These are phyloP conservation scores for Bombus superbus DNA, from an alignment of 1,140 invertebrate species.

Conservation along the genomic window DNA sequence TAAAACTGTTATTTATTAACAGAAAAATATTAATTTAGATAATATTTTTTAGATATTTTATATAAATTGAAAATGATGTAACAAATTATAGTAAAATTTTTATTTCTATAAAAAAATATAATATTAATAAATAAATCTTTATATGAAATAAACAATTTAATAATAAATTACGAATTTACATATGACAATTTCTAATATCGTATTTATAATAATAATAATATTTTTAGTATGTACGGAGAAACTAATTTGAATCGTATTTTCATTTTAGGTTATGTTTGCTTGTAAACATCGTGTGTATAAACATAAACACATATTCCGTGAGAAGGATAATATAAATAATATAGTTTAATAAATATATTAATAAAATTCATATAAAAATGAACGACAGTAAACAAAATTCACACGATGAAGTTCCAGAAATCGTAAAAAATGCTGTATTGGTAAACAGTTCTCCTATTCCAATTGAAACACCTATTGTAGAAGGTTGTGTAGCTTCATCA, in stretches of 20 bases:
- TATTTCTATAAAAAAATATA: no score
- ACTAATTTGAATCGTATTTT: background rate
- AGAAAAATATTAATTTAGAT: no score
- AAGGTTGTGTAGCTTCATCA: conserved; percentile 79
- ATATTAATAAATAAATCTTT: no score
- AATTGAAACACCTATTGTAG: conserved; percentile 85
- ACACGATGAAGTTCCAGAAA: conserved; percentile 66
- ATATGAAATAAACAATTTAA: no score
- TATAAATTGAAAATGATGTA: no score
- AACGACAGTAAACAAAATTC: conserved; percentile 33
- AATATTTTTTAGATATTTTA: no score
- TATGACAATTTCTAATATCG: background rate
- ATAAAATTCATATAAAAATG: conserved; percentile 4
- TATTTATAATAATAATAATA: background rate
- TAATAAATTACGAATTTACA: background rate
- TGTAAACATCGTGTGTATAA: background rate
- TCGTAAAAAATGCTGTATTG: conserved; percentile 85
- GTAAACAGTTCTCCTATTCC: conserved; percentile 85
- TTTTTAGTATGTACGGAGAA: background rate
- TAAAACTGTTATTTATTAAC: no score
- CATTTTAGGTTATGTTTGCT: conserved; percentile 26
- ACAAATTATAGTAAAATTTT: no score
- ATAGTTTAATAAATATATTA: background rate
- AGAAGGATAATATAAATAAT: no score
- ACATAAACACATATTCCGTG: background rate